Evolutionary conservation across 92 coral and sea anemone genomes (phyloP).

Genomic region (Palythoa grandiflora): DNA sequence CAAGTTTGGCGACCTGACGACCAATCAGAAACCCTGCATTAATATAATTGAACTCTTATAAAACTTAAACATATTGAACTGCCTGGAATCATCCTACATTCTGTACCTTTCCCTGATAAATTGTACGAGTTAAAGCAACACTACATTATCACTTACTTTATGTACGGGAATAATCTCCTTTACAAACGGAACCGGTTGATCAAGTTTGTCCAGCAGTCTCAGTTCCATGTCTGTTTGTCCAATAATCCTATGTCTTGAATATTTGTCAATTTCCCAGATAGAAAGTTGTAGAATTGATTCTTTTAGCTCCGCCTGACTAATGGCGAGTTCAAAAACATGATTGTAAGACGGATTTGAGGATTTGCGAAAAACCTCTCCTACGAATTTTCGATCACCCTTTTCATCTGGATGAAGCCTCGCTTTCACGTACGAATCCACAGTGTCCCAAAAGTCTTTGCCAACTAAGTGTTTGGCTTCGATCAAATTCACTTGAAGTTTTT

Average conservation of each 20-base stretch:
- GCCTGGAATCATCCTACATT: no score
- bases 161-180: conserved; percentile 60
- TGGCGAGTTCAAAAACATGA: conserved; percentile 63
- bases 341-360: conserved; percentile 66
- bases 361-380: conserved; percentile 66
- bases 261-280: conserved; percentile 86
- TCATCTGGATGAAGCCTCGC: conserved; percentile 69
- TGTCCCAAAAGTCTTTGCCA: conserved; percentile 93
- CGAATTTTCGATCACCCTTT: conserved; percentile 60
- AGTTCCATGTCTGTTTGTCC: conserved; percentile 78
- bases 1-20: no score
- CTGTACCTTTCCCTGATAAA: not conserved
- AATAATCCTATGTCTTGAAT: conserved; percentile 77
- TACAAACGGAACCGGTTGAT: conserved; percentile 66
- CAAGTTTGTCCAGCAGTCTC: conserved; percentile 64
- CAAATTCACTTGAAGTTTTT: conserved; percentile 62
- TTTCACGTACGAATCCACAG: conserved; percentile 83
- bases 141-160: conserved; percentile 53
- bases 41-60: no score
- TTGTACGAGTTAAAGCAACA: not conserved
- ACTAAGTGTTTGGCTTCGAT: conserved; percentile 76
- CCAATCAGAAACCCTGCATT: no score
- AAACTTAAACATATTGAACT: no score
- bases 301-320: conserved; percentile 51
- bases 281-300: conserved; percentile 63